These are phyloP conservation scores for Limosa lapponica DNA, from an alignment of 2,797 vertebrate species.

Conservation along the genomic window DNA sequence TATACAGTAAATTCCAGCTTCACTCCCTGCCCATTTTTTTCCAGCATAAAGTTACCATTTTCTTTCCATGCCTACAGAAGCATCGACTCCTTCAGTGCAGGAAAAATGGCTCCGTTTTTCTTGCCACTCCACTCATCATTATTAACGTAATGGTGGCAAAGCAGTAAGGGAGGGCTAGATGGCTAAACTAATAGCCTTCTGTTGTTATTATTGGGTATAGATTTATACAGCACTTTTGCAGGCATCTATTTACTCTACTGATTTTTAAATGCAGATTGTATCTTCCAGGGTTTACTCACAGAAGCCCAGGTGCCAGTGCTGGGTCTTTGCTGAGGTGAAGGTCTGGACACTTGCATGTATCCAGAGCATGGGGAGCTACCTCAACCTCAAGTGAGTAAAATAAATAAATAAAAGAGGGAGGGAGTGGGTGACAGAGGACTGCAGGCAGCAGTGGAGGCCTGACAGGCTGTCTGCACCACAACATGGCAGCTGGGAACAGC, in stretches of 20 bases:
- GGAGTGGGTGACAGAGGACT: background rate
- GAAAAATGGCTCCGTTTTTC: background rate
- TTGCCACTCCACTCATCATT: background rate
- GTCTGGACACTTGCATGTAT: background rate
- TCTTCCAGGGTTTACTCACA: background rate
- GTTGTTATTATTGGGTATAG: background rate
- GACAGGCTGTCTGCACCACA: background rate
- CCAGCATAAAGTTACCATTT: background rate
- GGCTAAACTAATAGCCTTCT: background rate
- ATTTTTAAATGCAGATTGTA: background rate
- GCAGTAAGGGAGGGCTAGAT: background rate
- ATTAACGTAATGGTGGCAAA: background rate
- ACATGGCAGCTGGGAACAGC: fast-evolving
- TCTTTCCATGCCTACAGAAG: background rate
- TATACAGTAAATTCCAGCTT: background rate
- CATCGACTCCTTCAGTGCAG: background rate
- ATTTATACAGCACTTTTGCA: background rate
- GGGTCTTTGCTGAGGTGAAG: background rate
- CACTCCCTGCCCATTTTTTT: background rate
- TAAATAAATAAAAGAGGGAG: background rate
- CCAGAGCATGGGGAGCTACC: background rate
- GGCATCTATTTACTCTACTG: background rate
- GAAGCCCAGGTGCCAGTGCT: background rate
- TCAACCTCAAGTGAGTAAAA: background rate
- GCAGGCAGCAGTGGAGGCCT: background rate